These are phyloP conservation scores for Syngnathus acus DNA, from an alignment of 2,797 vertebrate genomes.

Conservation along the genomic window DNA sequence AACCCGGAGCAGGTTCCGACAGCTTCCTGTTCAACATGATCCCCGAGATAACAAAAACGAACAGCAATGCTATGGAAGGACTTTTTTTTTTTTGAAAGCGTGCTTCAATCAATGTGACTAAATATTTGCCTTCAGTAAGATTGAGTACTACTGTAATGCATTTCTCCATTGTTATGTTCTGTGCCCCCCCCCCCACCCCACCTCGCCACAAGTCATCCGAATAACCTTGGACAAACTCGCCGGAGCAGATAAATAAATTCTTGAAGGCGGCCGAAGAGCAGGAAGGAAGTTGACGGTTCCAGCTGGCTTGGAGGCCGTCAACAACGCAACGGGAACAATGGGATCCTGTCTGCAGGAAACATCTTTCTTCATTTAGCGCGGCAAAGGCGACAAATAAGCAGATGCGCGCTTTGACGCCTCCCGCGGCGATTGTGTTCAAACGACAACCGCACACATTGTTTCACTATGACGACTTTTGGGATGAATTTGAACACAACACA, in stretches of 20 bases:
- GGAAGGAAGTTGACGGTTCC: slow-evolving; percentile 21
- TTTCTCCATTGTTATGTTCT: too few relatives aligned
- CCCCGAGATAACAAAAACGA: slow-evolving; percentile 22
- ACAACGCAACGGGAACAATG: slow-evolving; percentile 38
- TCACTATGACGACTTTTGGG: neutral
- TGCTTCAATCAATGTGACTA: too few relatives aligned
- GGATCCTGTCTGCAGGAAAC: slow-evolving; percentile 37
- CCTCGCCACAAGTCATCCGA: neutral
- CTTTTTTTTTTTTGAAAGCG: neutral
- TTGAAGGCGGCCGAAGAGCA: slow-evolving; percentile 18
- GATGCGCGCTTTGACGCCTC: slow-evolving; percentile 13
- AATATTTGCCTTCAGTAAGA: neutral
- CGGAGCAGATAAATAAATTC: slow-evolving; percentile 21
- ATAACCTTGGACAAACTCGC: neutral
- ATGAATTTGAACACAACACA: too few relatives aligned
- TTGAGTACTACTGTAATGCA: too few relatives aligned
- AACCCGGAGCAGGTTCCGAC: slow-evolving; percentile 49
- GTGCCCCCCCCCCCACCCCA: too few relatives aligned
- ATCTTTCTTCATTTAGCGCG: slow-evolving; percentile 19
- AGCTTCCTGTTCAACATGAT: slow-evolving; percentile 47
- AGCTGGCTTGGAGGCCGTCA: slow-evolving; percentile 11
- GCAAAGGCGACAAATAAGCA: slow-evolving; percentile 26
- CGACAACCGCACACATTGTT: neutral
- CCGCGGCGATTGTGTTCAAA: neutral
- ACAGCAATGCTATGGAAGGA: slow-evolving; percentile 13